These are phyloP conservation scores for Drosophila acutilabella DNA, from an alignment of 2,888 invertebrate genomes.

Conservation along the genomic window DNA sequence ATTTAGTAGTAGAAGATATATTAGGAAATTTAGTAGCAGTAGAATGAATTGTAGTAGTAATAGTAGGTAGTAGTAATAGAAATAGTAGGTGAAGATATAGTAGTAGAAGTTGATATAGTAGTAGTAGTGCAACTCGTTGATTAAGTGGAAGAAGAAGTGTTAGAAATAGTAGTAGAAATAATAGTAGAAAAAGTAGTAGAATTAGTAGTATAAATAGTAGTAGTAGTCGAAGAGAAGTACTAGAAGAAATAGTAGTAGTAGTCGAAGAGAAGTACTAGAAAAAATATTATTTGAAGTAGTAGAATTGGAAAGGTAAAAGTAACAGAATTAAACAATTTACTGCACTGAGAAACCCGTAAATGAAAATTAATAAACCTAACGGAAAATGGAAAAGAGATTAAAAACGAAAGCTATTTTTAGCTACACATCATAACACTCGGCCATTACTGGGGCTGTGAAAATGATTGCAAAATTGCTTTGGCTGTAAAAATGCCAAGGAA, in stretches of 20 bases:
- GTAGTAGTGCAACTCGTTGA: background rate
- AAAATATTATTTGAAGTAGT: background rate
- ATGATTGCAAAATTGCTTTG: no score
- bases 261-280: background rate
- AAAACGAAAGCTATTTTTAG: no score
- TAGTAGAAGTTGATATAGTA: background rate
- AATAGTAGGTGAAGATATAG: no score
- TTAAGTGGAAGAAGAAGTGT: no score
- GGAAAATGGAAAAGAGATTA: no score
- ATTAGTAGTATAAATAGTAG: background rate
- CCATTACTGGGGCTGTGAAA: no score
- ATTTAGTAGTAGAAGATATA: background rate
- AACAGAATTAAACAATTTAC: no score
- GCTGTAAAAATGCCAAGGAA: no score
- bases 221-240: background rate
- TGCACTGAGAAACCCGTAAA: no score
- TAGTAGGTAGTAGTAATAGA: background rate
- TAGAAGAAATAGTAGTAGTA: background rate
- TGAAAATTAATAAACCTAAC: no score
- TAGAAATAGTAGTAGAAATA: background rate
- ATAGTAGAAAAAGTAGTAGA: background rate
- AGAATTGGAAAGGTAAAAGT: background rate
- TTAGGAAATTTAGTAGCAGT: background rate
- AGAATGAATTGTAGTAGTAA: background rate
- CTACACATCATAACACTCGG: no score